Percentiles rank a stretch among this genome's conserved stretches.
Evolutionary conservation across 2,113 vertebrate genomes (phyloP).

Genomic region (Papio anubis): DNA sequence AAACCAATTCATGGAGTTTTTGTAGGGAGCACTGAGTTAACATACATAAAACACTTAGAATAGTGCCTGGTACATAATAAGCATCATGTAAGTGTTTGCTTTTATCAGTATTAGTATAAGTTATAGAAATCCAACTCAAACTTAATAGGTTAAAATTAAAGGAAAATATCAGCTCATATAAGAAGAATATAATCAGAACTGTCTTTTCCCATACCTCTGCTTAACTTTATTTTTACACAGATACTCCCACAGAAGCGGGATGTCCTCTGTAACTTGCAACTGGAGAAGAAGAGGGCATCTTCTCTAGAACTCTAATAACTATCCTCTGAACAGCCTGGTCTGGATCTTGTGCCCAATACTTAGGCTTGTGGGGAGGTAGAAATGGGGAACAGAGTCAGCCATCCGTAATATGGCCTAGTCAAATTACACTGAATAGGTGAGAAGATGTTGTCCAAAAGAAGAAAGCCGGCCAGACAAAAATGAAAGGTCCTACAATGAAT

Average conservation of each 20-base stretch:
- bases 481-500: neutral
- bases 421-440: neutral
- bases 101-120: neutral
- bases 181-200: neutral
- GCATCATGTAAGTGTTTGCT: neutral
- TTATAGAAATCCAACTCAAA: constrained; percentile 4
- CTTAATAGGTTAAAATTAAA: neutral
- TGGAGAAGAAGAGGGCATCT: neutral
- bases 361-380: neutral
- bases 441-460: neutral
- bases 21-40: neutral
- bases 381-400: neutral
- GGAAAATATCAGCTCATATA: neutral
- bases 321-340: neutral
- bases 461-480: neutral
- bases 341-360: neutral
- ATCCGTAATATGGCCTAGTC: neutral
- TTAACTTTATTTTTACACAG: neutral
- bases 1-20: neutral
- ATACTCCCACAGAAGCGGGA: neutral
- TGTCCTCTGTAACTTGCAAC: neutral
- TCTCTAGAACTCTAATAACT: neutral
- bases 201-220: neutral
- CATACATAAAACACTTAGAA: neutral
- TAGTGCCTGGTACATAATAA: neutral